Conservation (phyloP, 2,888 invertebrate genomes). For the Drosophila neonasuta region DNA sequence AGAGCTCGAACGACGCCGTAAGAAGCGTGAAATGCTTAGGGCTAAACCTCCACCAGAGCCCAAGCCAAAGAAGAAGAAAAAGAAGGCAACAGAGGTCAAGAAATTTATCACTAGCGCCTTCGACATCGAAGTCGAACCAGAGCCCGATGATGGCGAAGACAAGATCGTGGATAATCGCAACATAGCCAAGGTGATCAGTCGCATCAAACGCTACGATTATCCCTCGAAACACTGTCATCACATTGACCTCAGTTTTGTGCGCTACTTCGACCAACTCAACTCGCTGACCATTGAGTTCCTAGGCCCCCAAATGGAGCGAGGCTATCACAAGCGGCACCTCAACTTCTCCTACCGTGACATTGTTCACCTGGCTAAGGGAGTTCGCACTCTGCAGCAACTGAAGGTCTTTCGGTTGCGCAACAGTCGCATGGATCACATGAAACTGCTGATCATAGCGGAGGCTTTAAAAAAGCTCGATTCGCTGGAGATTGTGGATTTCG, state of each 20-base stretch:
- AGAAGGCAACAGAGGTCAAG: conserved; percentile 22
- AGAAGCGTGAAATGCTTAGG: conserved; percentile 9
- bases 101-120: conserved; percentile 37
- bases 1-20: conserved; percentile 34
- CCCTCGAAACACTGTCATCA: conserved; percentile 77
- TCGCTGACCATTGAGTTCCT: conserved; percentile 72
- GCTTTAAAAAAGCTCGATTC: conserved; percentile 48
- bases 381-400: conserved; percentile 56
- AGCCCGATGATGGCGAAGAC: conserved; percentile 57
- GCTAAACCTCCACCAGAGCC: conserved; percentile 2
- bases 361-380: conserved; percentile 63
- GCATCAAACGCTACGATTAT: conserved; percentile 56
- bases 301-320: conserved; percentile 63
- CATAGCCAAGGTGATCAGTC: conserved; percentile 41
- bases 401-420: conserved; percentile 73
- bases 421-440: conserved; percentile 72
- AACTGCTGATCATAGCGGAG: conserved; percentile 61
- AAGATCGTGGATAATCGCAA: conserved; percentile 64
- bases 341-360: conserved; percentile 77
- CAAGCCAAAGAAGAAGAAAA: conserved; percentile 26
- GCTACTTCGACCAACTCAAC: conserved; percentile 62
- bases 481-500: conserved; percentile 75
- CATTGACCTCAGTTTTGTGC: conserved; percentile 72
- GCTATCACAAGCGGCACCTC: conserved; percentile 69
- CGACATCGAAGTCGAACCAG: conserved; percentile 58